Evolutionary conservation across 2,113 vertebrate species (phyloP), one percentile per base, ranked within the genome.

Genomic region (Cephalopholis sonnerati): DNA sequence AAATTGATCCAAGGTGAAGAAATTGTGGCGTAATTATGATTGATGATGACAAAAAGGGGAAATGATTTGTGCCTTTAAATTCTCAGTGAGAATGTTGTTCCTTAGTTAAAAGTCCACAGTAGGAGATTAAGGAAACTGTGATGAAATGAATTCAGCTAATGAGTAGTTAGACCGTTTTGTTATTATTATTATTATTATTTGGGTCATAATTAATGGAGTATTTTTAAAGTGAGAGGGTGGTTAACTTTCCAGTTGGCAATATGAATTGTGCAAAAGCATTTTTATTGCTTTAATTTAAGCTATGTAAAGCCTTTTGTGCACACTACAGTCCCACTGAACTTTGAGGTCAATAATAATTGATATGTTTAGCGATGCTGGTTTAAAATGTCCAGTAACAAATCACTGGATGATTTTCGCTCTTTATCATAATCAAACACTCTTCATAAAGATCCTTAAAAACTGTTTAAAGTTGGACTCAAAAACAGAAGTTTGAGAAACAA

Each of bases 1-100:
- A 98, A 98, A 98, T 98, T 97, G 97, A 97, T 98, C 96, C 97
- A 98, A 98, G 96, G 97, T 98, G 97, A 98, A 96, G 97, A 97
- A 97, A 97, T 95, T 95, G 96, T 97, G 55, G 96, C 94, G 95
- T 96, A 95, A 95, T 95, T 96, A 96, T 97, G 97, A 98, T 97
- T 95, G 96, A 98, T 98, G 96, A 94, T 94, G 95, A 79, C 89
- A 86, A 53, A 72, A 94, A 92, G 91, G 54, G 84, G 94, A 96
- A 96, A 96, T 96, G 95, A 94, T 87, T 88, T 73, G 74, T 92
- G 96, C 95, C 95, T 93, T 93, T 93, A 83, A 59, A 90, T 90
- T 88, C 89, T 91, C 92, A 81, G 55, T 41, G 70, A 88, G 90
- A 81, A 83, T 90, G 93, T 93, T 13, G 93, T 83, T 93, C 86